phyloP scores from a whole-genome alignment of 2,888 invertebrate species.

The Augiades crinisus region DNA sequence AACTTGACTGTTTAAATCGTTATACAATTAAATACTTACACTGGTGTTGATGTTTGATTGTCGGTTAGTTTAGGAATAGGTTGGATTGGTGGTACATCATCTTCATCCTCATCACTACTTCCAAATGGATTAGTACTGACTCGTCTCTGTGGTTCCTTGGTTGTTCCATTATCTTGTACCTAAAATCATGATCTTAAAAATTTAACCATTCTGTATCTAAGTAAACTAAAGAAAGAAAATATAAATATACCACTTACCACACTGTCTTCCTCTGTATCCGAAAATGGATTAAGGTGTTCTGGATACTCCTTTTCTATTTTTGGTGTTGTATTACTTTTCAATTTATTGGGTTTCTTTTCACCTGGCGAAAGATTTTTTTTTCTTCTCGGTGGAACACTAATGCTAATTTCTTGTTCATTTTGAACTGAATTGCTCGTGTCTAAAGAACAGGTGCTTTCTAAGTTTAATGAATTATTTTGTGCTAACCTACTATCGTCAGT shows the following conservation, averaged over 20 bases:
- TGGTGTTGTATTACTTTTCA: slow-evolving; percentile 35
- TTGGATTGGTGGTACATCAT: slow-evolving; percentile 58
- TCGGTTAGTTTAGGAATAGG: slow-evolving; percentile 42
- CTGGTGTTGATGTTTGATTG: slow-evolving; percentile 46
- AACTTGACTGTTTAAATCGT: too few relatives aligned
- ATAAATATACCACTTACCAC: slow-evolving; percentile 42
- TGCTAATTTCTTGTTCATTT: slow-evolving; percentile 50
- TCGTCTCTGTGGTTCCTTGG: slow-evolving; percentile 47
- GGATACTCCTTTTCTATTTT: slow-evolving; percentile 81
- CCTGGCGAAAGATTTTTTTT: slow-evolving; percentile 51
- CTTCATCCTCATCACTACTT: slow-evolving; percentile 83
- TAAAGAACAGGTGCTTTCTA: slow-evolving; percentile 30
- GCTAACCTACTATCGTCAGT: slow-evolving; percentile 69
- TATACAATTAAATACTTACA: slow-evolving; percentile 46
- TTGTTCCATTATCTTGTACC: slow-evolving; percentile 27
- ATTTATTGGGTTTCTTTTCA: slow-evolving; percentile 41
- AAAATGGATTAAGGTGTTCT: slow-evolving; percentile 91
- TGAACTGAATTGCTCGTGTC: slow-evolving; percentile 38
- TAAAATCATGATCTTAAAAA: background rate
- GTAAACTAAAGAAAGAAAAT: background rate
- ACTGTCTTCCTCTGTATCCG: slow-evolving; percentile 81
- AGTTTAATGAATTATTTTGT: slow-evolving; percentile 43
- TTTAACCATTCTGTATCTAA: background rate
- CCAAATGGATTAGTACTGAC: slow-evolving; percentile 86
- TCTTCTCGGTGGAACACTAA: slow-evolving; percentile 70